Base-by-base conservation (phyloP, 2,888 invertebrate genomes). In the Amblyteles armatorius region DNA sequence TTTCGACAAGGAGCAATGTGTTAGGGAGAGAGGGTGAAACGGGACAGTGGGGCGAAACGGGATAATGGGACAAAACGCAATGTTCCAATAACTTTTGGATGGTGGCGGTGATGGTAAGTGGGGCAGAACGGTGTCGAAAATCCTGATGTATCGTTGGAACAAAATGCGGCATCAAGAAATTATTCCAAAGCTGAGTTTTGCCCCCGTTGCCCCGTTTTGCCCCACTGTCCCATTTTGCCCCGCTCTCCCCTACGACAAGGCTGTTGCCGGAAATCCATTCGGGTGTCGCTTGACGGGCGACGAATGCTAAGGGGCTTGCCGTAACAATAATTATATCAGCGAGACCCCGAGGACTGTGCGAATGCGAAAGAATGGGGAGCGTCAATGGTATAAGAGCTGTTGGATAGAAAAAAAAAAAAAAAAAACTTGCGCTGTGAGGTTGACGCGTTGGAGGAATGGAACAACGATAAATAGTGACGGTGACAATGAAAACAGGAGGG, bases 261-360 rank as follows among this genome's bases (percentile, higher is more conserved):
- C 83, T 81, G 82, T 86, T 76, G 9, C 13, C 1, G 36, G 36
- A n/a, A 33, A n/a, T 33, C 57, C 33, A 11, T 33, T 22, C 44
- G 29, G 26, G 16, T 33, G 36, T 5, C 9, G 55, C 52, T 73
- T 44, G 52, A 52, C 26, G 84, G 69, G 63, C 82, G 82, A 57
- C 52, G 50, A 78, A 77, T 76, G 71, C 68, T 76, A 60, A 57
- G 76, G 91, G 9, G 88, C 86, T 87, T 88, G 85, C 89, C 84
- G 85, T 89, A 87, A 88, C 90, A 89, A 90, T 91, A 91, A 91
- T 92, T 91, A 91, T 90, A 92, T 92, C 90, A 88, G 77, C 83
- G 87, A 77, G 74, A 16, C 5, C 63, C 63, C 26, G 60, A 79
- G 69, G 4, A 29, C 73, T 67, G 74, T 63, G 74, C 57, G 44